A percentile compares a stretch with the other conserved stretches of the same genome.
Conservation (phyloP, 1,140 invertebrate genomes). For the Steinernema feltiae region DNA sequence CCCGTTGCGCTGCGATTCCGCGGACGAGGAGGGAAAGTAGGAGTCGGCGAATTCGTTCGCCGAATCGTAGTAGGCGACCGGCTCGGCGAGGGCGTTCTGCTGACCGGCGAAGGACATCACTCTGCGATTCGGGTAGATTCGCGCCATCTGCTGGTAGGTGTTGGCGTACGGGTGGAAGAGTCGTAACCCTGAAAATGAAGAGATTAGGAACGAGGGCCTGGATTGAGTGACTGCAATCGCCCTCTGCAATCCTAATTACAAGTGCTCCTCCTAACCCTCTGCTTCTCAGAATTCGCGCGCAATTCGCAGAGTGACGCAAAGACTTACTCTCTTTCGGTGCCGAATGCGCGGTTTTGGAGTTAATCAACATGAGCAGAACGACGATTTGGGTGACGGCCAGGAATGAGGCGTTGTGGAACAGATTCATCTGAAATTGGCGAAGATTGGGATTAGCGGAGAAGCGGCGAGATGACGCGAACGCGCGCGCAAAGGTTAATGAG, state of each 20-base stretch:
- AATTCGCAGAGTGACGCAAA: background rate
- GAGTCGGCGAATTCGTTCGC: background rate
- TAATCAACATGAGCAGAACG: constrained; percentile 10
- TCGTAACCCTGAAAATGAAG: constrained; percentile 1
- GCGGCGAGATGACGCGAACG: too few species aligned
- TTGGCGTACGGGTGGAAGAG: background rate
- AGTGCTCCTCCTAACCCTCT: background rate
- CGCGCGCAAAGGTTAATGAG: background rate
- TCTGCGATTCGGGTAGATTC: background rate
- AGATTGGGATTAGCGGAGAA: background rate
- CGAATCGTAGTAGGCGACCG: background rate
- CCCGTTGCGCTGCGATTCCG: background rate
- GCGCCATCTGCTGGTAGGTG: background rate
- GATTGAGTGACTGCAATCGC: too few species aligned
- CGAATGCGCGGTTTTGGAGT: constrained; percentile 4
- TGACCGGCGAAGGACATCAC: background rate
- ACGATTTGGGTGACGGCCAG: constrained; percentile 3
- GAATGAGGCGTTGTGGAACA: constrained; percentile 1
- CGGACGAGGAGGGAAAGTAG: background rate
- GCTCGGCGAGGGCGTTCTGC: background rate
- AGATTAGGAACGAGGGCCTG: background rate
- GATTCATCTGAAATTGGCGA: constrained; percentile 2
- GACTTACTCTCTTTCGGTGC: background rate
- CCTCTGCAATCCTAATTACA: too few species aligned
- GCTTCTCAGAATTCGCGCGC: background rate